Base-by-base conservation (phyloP, 2,113 vertebrate species). In the Pelecanus crispus region DNA sequence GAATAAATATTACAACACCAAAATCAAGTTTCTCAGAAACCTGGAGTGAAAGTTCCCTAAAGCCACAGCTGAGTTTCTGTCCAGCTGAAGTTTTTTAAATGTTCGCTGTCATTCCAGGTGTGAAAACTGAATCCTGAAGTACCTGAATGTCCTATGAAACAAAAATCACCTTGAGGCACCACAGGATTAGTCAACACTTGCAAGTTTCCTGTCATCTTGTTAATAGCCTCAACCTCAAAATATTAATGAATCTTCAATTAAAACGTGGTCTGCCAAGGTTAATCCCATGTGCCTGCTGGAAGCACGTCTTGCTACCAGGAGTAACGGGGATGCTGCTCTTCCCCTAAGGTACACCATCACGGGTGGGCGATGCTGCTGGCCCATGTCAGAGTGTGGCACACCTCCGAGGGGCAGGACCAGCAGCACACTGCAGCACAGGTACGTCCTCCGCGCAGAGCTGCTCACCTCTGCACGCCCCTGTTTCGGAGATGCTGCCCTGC, bases 331-430 rank as follows among this genome's bases (percentile, higher is more conserved):
- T 40, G 63, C 36, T 84, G 74, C 15, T 40, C 13, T 72, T 74
- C 19, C 44, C 5, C 22, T 28, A 7, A 22, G 13, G 26, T 9
- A 70, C 65, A 19, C 7, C 26, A 4, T 24, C 26, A 44, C 0
- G 0, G 10, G 12, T 19, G 66, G 24, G 32, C 19, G 50, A 66
- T 44, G 45, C 53, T 86, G 77, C 79, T 34, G 32, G 42, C 32
- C 38, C 0, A 0, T 6, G 1, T 5, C 77, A 47, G 65, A 89
- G 36, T 0, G 0, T 10, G n/a, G n/a, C 25, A 16, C 19, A 58
- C 19, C n/a, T 50, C 58, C 0, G 2, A 77, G 32, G 13, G 10
- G 40, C 75, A 81, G 56, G 22, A 52, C 52, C 56, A 62, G 31
- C 61, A 44, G n/a, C 15, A 7, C 32, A 2, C 7, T 4, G 5